Conservation (phyloP, 2,797 vertebrate genomes). For the Cynodonichthys magdalenae region DNA sequence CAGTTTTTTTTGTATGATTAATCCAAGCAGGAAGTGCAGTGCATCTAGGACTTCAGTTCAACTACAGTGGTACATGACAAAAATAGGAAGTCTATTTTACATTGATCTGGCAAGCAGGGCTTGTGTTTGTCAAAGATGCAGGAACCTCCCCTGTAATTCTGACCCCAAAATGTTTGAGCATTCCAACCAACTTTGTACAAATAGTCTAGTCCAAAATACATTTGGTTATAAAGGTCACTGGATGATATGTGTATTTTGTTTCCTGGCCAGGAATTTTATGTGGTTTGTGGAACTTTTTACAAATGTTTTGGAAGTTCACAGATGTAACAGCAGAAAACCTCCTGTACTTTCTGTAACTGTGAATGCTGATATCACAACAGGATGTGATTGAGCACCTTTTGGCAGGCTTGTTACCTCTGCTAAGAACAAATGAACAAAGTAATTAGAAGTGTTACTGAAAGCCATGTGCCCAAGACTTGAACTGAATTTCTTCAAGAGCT, state of each 20-base stretch:
- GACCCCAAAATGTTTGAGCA: conserved; percentile 27
- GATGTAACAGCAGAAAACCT: conserved; percentile 29
- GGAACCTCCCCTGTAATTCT: conserved; percentile 49
- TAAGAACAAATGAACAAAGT: conserved; percentile 48
- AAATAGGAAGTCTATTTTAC: conserved; percentile 25
- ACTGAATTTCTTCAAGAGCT: conserved; percentile 19
- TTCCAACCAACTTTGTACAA: conserved; percentile 35
- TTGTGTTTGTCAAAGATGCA: conserved; percentile 32
- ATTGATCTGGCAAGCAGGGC: conserved; percentile 19
- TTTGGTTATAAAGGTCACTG: conserved; percentile 48
- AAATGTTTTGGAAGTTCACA: conserved; percentile 52
- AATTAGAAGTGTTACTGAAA: conserved; percentile 57
- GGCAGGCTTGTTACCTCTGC: conserved; percentile 29
- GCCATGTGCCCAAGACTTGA: conserved; percentile 34
- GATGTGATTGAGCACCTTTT: conserved; percentile 44
- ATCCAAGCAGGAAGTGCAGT: conserved; percentile 43
- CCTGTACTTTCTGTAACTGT: conserved; percentile 42
- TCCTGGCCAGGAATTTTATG: conserved; percentile 64
- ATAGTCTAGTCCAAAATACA: conserved; percentile 44
- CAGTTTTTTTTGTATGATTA: conserved; percentile 48
- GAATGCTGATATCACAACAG: conserved; percentile 46
- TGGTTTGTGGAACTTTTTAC: conserved; percentile 64
- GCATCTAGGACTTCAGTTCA: conserved; percentile 48
- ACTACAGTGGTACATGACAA: conserved; percentile 56
- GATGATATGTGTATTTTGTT: conserved; percentile 63